These are phyloP conservation scores for Virgularia gustaviana DNA, from an alignment of 92 coral and sea anemone genomes.

Conservation along the genomic window DNA sequence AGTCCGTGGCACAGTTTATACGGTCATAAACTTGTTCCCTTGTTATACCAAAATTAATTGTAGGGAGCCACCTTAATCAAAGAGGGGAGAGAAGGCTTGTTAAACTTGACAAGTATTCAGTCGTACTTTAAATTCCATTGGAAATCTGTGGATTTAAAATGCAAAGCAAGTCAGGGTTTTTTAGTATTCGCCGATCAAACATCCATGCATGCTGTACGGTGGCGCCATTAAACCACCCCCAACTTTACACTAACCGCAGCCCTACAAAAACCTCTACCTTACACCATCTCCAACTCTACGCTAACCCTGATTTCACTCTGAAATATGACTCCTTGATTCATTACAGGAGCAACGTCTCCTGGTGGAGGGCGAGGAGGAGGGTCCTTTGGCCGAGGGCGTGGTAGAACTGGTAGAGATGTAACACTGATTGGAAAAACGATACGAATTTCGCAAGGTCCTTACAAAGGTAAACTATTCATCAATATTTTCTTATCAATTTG, in stretches of 20 bases:
- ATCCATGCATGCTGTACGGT: no score
- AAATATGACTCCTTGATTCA: neutral
- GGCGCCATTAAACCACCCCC: no score
- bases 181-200: no score
- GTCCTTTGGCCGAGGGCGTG: constrained; percentile 87
- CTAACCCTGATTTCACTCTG: neutral
- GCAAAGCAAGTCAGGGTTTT: no score
- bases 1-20: no score
- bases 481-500: neutral
- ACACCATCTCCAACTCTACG: neutral
- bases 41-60: no score
- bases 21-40: no score
- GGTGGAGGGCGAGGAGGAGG: constrained; percentile 60
- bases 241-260: neutral
- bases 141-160: no score
- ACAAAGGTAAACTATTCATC: constrained; percentile 64
- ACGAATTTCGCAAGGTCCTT: constrained; percentile 92
- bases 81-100: neutral
- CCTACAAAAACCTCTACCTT: neutral
- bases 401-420: constrained; percentile 78
- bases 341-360: constrained; percentile 6
- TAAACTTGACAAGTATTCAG: neutral
- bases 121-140: neutral
- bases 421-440: constrained; percentile 86
- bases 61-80: neutral